phyloP scores from a whole-genome alignment of 1,140 invertebrate genomes.

The Streblospio benedicti region DNA sequence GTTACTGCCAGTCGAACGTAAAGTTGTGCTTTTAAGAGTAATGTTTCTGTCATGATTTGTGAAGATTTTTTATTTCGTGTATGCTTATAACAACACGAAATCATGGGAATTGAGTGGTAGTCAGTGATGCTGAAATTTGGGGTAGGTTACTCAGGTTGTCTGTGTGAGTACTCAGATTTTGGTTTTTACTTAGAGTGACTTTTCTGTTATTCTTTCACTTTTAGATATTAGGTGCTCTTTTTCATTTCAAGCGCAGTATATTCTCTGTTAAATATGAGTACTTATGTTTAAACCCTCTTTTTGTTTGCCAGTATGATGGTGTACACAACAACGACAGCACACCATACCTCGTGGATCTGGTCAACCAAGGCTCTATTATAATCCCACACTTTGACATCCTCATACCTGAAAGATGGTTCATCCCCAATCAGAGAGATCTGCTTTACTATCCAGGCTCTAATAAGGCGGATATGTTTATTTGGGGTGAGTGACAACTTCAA shows the following conservation, averaged over 20 bases:
- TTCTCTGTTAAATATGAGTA: background rate
- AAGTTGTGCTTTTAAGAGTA: too few species aligned
- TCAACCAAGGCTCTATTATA: background rate
- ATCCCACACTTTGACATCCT: conserved; percentile 3
- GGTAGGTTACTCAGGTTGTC: too few species aligned
- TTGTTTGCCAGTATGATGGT: background rate
- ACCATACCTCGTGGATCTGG: conserved; percentile 3
- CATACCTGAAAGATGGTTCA: background rate
- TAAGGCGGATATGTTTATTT: background rate
- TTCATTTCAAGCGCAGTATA: background rate
- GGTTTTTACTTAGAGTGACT: background rate
- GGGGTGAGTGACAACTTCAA: background rate
- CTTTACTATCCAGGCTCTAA: conserved; percentile 1
- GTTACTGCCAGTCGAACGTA: too few species aligned
- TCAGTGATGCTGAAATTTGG: too few species aligned
- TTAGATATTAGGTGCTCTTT: background rate
- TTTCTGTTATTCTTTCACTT: background rate
- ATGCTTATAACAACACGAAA: too few species aligned
- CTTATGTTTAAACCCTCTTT: background rate
- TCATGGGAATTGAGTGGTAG: too few species aligned
- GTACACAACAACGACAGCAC: background rate
- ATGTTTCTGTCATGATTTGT: too few species aligned
- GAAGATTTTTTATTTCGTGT: too few species aligned
- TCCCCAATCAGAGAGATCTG: background rate
- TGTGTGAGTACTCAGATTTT: background rate